Percentiles rank a stretch among this genome's conserved stretches.
phyloP scores from a whole-genome alignment of 1,140 invertebrate species.

The Drosophila nebulosa region DNA sequence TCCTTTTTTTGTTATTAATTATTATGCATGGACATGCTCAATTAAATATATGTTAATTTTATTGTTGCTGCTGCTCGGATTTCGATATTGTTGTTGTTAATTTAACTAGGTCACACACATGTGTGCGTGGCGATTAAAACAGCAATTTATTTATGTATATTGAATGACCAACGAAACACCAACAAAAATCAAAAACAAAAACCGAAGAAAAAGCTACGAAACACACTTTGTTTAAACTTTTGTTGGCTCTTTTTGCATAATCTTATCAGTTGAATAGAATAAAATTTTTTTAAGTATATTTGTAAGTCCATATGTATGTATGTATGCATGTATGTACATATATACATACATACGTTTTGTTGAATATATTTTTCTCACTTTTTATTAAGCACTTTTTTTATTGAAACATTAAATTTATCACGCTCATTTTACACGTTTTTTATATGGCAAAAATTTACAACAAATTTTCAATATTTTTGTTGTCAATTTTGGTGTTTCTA shows the following conservation, averaged over 20 bases:
- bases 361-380: background rate
- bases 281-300: conserved; percentile 18
- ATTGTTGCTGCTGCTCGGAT: conserved; percentile 35
- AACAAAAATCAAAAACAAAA: conserved; percentile 33
- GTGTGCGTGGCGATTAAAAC: conserved; percentile 73
- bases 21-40: conserved; percentile 51
- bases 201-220: conserved; percentile 24
- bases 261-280: background rate
- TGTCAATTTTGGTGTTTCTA: conserved; percentile 63
- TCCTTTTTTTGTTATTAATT: conserved; percentile 55
- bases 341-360: background rate
- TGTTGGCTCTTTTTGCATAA: background rate
- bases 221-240: conserved; percentile 47
- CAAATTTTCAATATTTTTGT: conserved; percentile 48
- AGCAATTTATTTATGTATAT: conserved; percentile 53
- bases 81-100: conserved; percentile 43
- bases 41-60: conserved; percentile 65
- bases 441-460: conserved; percentile 70
- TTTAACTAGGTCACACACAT: conserved; percentile 72
- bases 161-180: conserved; percentile 18
- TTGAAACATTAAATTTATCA: background rate
- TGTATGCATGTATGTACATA: background rate
- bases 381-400: background rate
- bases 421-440: conserved; percentile 3
- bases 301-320: too few relatives aligned